phyloP scores from a whole-genome alignment of 2,888 invertebrate species.

The Heteropelma amictum region DNA sequence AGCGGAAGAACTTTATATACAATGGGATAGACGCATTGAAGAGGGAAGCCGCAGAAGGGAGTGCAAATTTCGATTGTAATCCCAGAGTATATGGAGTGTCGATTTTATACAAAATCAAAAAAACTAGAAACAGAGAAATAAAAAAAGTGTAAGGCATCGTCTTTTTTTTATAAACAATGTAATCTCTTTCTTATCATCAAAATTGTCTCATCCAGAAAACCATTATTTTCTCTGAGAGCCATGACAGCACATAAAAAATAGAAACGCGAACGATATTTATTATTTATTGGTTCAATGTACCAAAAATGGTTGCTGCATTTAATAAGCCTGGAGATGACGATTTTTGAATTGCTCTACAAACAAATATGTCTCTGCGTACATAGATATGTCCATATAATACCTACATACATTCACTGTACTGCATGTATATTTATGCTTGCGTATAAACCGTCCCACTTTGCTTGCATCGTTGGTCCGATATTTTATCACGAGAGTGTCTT shows the following conservation, averaged over 20 bases:
- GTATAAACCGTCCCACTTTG: conserved; percentile 21
- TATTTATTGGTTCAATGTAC: not conserved
- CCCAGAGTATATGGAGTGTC: not conserved
- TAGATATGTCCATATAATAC: not conserved
- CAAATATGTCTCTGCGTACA: not conserved
- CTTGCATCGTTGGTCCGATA: conserved; percentile 29
- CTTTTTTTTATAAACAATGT: no score
- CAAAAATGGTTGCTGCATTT: not conserved
- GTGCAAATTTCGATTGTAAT: conserved; percentile 17
- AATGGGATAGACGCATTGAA: conserved; percentile 15
- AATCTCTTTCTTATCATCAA: not conserved
- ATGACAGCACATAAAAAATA: no score
- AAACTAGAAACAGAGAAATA: not conserved
- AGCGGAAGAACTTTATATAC: conserved; percentile 26
- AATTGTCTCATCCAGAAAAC: no score
- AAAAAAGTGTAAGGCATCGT: no score
- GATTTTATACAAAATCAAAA: conserved; percentile 10
- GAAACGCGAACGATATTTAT: conserved; percentile 8
- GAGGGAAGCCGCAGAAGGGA: conserved; percentile 36
- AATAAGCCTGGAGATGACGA: not conserved
- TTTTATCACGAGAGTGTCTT: conserved; percentile 48
- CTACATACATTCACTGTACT: not conserved
- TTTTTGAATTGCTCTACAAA: no score
- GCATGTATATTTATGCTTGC: conserved; percentile 20
- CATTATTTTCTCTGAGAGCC: no score